phyloP scores from a whole-genome alignment of 2,888 invertebrate genomes.

The Erpobdella octoculata region DNA sequence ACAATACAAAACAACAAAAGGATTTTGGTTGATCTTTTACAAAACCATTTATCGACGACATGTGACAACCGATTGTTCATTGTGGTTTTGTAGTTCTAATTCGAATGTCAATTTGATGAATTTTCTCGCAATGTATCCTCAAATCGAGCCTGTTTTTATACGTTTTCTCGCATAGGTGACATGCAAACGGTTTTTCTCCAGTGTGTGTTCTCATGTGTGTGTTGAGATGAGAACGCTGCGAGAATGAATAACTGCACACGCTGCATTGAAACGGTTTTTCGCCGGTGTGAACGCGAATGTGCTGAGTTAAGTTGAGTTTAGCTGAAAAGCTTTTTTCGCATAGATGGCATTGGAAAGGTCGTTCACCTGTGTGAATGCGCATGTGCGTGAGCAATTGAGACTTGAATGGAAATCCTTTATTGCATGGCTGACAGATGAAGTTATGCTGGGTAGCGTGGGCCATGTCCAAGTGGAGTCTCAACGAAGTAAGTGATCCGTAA shows the following conservation, averaged over 20 bases:
- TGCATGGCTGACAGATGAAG: constrained; percentile 5
- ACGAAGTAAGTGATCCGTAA: too few relatives aligned
- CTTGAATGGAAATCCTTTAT: constrained; percentile 11
- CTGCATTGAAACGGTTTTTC: constrained; percentile 3
- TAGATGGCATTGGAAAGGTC: not conserved
- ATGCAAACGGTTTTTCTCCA: constrained; percentile 18
- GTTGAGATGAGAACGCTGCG: constrained; percentile 15
- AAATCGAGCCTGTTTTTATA: constrained; percentile 24
- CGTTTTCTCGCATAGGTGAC: constrained; percentile 11
- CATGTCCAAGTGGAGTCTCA: too few relatives aligned
- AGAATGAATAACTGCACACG: constrained; percentile 9
- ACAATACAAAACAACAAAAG: too few relatives aligned
- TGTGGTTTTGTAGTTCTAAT: too few relatives aligned
- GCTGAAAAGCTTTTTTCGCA: constrained; percentile 14
- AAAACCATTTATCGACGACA: too few relatives aligned
- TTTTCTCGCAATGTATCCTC: not conserved
- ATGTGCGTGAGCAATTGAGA: constrained; percentile 18
- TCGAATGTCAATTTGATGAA: constrained; percentile 16
- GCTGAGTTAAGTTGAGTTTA: constrained; percentile 12
- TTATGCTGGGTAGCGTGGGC: too few relatives aligned
- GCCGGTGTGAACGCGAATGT: constrained; percentile 18
- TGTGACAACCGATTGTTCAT: too few relatives aligned
- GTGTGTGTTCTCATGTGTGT: constrained; percentile 21
- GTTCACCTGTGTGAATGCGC: not conserved
- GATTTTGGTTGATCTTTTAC: too few relatives aligned